Percentiles rank a stretch among this genome's conserved stretches.
Conservation (phyloP, 1,140 invertebrate species). For the Lordiphosa mommai region DNA sequence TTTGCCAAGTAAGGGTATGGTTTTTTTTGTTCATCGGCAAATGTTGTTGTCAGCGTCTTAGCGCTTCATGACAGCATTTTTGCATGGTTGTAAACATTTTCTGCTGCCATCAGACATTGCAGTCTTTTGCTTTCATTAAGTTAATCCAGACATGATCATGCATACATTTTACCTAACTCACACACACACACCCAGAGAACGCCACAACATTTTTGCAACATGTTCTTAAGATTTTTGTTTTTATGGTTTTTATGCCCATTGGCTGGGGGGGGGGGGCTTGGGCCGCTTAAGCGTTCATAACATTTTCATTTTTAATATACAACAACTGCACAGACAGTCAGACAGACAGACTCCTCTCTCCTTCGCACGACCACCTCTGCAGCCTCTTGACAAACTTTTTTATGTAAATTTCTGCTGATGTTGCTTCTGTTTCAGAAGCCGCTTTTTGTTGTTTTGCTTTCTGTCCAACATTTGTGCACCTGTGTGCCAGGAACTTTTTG, state of each 20-base stretch:
- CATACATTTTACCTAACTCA: conserved; percentile 52
- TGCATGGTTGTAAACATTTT: conserved; percentile 34
- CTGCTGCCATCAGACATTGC: conserved; percentile 13
- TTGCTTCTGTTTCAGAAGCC: conserved; percentile 27
- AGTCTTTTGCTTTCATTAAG: conserved; percentile 63
- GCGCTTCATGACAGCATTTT: conserved; percentile 43
- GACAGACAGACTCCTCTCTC: neutral
- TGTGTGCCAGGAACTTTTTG: conserved; percentile 28
- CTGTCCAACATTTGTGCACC: conserved; percentile 51
- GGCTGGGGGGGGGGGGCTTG: conserved; percentile 1
- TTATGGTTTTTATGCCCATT: conserved; percentile 15
- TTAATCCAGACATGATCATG: conserved; percentile 79
- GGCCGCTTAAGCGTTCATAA: conserved; percentile 7
- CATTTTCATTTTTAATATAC: conserved; percentile 33
- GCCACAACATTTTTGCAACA: conserved; percentile 30
- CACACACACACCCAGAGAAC: neutral
- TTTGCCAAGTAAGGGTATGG: no score
- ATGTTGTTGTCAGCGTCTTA: conserved; percentile 7
- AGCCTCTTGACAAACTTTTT: conserved; percentile 62
- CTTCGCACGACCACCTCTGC: conserved; percentile 5
- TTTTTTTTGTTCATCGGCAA: no score
- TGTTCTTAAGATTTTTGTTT: conserved; percentile 25
- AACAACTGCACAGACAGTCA: conserved; percentile 9
- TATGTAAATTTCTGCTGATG: conserved; percentile 61
- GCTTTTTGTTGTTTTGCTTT: conserved; percentile 41